These are phyloP conservation scores for Cynopterus sphinx DNA, from an alignment of 2,797 vertebrate species.

Conservation along the genomic window DNA sequence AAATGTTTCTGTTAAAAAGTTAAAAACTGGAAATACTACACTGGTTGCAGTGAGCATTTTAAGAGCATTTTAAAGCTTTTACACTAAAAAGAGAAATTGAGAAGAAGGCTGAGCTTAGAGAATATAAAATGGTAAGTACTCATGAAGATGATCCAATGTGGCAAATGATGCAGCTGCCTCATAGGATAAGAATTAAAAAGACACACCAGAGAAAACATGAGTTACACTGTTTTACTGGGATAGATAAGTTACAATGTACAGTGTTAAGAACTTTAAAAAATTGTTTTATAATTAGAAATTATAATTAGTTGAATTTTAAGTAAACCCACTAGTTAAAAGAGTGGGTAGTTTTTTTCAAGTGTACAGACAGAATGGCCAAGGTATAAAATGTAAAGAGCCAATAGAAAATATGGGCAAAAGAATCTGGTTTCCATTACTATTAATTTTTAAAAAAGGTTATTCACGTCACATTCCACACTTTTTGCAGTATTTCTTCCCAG, in stretches of 20 bases:
- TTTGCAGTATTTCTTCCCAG: not conserved
- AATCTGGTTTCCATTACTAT: not conserved
- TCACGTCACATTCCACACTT: not conserved
- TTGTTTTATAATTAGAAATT: not conserved
- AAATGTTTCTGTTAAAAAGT: not conserved
- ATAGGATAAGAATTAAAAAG: not conserved
- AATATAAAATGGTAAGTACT: not conserved
- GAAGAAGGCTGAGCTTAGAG: not conserved
- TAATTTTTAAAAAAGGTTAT: not conserved
- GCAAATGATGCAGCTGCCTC: not conserved
- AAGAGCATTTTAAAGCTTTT: not conserved
- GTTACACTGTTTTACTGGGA: not conserved
- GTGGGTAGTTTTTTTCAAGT: not conserved
- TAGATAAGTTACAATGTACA: not conserved
- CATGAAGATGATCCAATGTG: not conserved
- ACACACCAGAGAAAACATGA: not conserved
- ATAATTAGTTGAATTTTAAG: not conserved
- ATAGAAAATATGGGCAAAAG: not conserved
- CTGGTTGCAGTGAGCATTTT: not conserved
- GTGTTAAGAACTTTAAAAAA: not conserved
- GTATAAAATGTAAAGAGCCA: not conserved
- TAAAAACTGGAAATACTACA: slow-evolving; percentile 2
- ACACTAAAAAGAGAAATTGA: not conserved
- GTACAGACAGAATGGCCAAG: not conserved
- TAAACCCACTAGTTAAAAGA: not conserved